These are phyloP conservation scores for Sussaba pulchella DNA, from an alignment of 2,888 invertebrate genomes.

Conservation along the genomic window DNA sequence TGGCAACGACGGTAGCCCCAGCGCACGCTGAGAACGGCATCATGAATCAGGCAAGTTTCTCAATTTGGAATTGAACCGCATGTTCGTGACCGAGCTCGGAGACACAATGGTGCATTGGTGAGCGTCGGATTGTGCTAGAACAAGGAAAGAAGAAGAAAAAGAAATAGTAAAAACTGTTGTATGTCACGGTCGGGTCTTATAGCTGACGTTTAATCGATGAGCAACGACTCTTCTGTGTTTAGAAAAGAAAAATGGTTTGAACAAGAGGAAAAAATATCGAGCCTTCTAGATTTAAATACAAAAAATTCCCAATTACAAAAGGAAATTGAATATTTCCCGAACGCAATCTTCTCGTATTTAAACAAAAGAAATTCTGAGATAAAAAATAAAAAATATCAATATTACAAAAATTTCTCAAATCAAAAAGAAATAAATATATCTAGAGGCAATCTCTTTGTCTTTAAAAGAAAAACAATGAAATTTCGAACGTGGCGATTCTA, in stretches of 20 bases:
- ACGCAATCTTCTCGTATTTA: too few species aligned
- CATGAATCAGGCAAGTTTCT: slow-evolving; percentile 68
- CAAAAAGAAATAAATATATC: too few species aligned
- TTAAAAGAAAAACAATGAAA: too few species aligned
- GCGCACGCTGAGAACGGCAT: slow-evolving; percentile 65
- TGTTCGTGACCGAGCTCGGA: background rate
- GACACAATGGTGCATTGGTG: slow-evolving; percentile 5
- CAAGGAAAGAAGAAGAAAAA: too few species aligned
- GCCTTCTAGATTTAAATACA: background rate
- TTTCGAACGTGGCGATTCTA: too few species aligned
- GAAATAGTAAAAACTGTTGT: slow-evolving; percentile 3
- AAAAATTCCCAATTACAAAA: background rate
- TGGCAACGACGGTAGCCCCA: slow-evolving; percentile 69
- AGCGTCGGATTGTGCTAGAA: background rate
- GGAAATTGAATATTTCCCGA: too few species aligned
- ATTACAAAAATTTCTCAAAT: too few species aligned
- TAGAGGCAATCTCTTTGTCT: too few species aligned
- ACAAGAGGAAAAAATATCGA: background rate
- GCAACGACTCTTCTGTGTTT: background rate
- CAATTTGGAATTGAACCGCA: background rate
- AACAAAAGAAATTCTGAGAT: too few species aligned
- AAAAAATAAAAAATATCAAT: too few species aligned
- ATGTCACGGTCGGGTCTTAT: slow-evolving; percentile 28
- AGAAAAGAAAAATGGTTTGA: slow-evolving; percentile 18
- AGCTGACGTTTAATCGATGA: slow-evolving; percentile 17